These are phyloP conservation scores for Centrocercus urophasianus DNA, from an alignment of 2,113 vertebrate genomes.

Conservation along the genomic window DNA sequence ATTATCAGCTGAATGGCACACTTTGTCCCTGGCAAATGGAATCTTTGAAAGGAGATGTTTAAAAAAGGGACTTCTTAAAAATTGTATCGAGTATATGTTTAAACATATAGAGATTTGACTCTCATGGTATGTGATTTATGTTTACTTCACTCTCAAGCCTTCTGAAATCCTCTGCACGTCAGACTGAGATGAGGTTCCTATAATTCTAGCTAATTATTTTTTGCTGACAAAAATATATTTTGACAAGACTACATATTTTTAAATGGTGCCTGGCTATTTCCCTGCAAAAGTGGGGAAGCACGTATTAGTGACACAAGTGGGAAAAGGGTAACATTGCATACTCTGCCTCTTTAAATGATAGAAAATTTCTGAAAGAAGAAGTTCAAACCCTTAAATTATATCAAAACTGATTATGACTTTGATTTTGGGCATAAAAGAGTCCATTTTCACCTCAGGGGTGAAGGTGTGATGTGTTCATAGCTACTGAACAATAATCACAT, in stretches of 20 bases:
- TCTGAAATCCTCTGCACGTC: not conserved
- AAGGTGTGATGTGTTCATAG: not conserved
- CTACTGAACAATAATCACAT: not conserved
- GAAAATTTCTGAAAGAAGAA: not conserved
- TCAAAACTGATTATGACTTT: not conserved
- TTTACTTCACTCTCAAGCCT: not conserved
- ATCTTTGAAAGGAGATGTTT: not conserved
- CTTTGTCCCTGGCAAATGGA: not conserved
- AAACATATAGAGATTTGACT: too few species aligned
- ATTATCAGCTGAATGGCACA: not conserved
- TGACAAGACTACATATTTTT: not conserved
- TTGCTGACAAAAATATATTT: slow-evolving; percentile 20
- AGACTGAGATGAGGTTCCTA: not conserved
- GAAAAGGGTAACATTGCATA: slow-evolving; percentile 31
- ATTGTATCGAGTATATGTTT: rapidly evolving
- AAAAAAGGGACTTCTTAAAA: not conserved
- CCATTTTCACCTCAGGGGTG: too few species aligned
- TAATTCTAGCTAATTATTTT: not conserved
- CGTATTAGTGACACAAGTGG: not conserved
- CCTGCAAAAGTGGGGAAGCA: not conserved
- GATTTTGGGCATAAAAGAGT: not conserved
- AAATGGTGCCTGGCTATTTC: slow-evolving; percentile 19
- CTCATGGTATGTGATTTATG: not conserved
- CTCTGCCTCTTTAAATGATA: slow-evolving; percentile 6
- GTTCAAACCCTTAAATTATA: not conserved